Conservation (phyloP, 2,797 vertebrate genomes). For the Lepus oiostolus region DNA sequence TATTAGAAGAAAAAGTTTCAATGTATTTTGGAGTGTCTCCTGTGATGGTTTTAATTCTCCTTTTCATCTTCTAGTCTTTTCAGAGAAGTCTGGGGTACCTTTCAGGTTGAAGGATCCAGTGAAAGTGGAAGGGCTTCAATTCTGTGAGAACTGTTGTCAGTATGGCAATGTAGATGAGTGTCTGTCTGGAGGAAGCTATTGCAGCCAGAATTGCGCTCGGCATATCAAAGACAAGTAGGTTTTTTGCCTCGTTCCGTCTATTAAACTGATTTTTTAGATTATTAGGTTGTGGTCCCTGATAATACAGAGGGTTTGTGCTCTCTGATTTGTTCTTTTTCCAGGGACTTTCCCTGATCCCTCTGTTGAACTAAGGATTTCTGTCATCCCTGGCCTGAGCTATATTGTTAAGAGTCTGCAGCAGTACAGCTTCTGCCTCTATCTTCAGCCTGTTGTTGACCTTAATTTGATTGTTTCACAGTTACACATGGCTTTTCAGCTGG, state of each 20-base stretch:
- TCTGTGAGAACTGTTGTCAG: conserved; percentile 91
- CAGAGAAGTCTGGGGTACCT: conserved; percentile 88
- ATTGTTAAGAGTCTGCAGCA: background rate
- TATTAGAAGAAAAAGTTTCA: conserved; percentile 61
- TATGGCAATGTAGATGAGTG: conserved; percentile 90
- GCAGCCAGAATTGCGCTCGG: conserved; percentile 91
- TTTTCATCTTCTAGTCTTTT: conserved; percentile 88
- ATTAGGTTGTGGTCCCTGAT: background rate
- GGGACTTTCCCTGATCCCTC: background rate
- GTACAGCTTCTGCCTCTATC: background rate
- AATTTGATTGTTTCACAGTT: conserved; percentile 64
- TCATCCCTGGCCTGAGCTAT: background rate
- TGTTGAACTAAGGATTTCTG: background rate
- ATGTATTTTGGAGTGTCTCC: background rate
- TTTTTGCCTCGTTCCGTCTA: conserved; percentile 55
- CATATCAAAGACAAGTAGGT: conserved; percentile 92
- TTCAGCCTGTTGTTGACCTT: background rate
- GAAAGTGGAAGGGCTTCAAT: conserved; percentile 90
- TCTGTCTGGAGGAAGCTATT: conserved; percentile 90
- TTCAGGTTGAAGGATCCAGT: conserved; percentile 89
- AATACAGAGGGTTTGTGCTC: background rate
- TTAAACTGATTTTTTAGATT: conserved; percentile 7
- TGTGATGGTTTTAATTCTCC: conserved; percentile 46
- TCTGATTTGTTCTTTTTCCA: background rate
- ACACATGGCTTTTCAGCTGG: conserved; percentile 65